These are phyloP conservation scores for Dryobates pubescens DNA, from an alignment of 2,797 vertebrate genomes.

Conservation along the genomic window DNA sequence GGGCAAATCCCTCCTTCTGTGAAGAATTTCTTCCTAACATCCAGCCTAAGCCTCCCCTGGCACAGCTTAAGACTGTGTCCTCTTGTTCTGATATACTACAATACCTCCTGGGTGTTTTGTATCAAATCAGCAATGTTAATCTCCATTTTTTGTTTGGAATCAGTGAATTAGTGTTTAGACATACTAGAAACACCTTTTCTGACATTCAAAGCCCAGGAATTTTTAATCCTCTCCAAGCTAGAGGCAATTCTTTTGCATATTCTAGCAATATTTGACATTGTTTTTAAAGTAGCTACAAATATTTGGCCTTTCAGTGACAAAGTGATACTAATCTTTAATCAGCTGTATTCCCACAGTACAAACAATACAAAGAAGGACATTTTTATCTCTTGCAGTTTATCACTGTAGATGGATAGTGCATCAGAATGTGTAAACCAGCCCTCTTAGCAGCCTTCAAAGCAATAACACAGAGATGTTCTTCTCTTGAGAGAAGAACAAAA, in stretches of 20 bases:
- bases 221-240: neutral
- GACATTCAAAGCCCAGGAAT: neutral
- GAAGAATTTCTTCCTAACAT: no score
- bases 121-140: neutral
- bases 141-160: neutral
- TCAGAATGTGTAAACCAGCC: neutral
- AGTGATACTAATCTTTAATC: neutral
- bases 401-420: neutral
- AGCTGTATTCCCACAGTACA: neutral
- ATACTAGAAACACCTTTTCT: neutral
- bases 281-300: neutral
- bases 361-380: neutral
- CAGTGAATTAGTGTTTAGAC: neutral
- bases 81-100: neutral
- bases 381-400: neutral
- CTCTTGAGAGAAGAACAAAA: neutral
- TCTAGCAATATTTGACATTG: neutral
- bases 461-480: neutral
- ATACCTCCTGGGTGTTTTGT: fast-evolving
- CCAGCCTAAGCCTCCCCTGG: no score
- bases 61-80: no score
- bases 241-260: neutral
- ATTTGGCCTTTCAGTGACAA: neutral
- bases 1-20: no score
- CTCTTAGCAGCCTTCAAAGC: neutral